A percentile compares a stretch with the other conserved stretches of the same genome.
These are phyloP conservation scores for Synergus umbraculus DNA, from an alignment of 2,888 invertebrate genomes.

Conservation along the genomic window DNA sequence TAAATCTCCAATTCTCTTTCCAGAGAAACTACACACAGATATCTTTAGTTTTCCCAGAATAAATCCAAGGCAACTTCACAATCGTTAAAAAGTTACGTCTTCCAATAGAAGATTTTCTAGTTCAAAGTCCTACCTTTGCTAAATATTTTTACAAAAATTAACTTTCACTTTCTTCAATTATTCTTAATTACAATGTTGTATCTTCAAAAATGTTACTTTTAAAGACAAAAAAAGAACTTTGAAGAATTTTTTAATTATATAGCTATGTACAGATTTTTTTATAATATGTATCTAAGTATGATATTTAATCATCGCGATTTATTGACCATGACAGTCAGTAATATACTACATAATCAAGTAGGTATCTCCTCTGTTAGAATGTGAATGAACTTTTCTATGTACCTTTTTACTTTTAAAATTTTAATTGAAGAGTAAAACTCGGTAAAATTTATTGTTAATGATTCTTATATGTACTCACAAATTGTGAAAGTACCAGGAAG, in stretches of 20 bases:
- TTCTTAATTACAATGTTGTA: too few relatives aligned
- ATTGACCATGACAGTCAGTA: background rate
- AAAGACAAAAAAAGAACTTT: too few relatives aligned
- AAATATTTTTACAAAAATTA: background rate
- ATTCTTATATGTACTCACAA: too few relatives aligned
- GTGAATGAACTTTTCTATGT: background rate
- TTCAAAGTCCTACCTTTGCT: background rate
- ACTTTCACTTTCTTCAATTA: background rate
- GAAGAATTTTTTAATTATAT: background rate
- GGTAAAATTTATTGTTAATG: too few relatives aligned
- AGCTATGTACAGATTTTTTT: background rate
- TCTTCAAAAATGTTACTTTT: too few relatives aligned
- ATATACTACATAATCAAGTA: background rate
- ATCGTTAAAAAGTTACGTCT: conserved; percentile 8
- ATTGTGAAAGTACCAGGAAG: background rate
- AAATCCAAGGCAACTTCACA: conserved; percentile 33
- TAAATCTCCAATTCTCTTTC: conserved; percentile 4
- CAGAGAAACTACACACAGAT: conserved; percentile 23
- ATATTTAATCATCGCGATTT: background rate
- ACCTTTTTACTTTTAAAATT: background rate
- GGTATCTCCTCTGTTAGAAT: background rate
- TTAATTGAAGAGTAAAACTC: too few relatives aligned
- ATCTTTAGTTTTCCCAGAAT: conserved; percentile 34
- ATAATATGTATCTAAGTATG: background rate
- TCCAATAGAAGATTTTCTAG: background rate